Conservation (phyloP, 2,113 vertebrate genomes). For the Cnemophilus loriae region DNA sequence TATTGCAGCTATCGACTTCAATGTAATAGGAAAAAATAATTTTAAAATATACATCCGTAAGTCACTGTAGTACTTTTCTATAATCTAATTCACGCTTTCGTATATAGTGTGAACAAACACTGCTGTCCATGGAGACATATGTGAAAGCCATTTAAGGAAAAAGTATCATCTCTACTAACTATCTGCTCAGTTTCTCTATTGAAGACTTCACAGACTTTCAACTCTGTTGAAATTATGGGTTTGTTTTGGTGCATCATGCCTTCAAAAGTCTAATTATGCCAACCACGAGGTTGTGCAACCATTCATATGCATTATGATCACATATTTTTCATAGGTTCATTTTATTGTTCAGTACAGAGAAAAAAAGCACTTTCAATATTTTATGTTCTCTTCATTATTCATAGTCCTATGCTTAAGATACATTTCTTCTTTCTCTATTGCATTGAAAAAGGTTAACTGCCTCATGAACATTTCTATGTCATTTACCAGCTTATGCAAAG, state of each 20-base stretch:
- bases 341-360: not conserved
- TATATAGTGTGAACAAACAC: not conserved
- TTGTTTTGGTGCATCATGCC: not conserved
- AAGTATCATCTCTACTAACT: not conserved
- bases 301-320: not conserved
- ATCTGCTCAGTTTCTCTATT: not conserved
- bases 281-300: accelerated
- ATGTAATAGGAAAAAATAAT: not conserved
- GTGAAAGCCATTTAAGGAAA: not conserved
- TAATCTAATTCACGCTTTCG: not conserved
- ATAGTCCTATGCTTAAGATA: not conserved
- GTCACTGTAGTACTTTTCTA: not conserved
- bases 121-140: not conserved
- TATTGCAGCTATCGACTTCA: not conserved
- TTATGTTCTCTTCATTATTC: not conserved
- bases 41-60: not conserved
- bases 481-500: not conserved
- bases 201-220: not conserved
- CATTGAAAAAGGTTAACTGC: not conserved
- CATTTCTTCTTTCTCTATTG: not conserved
- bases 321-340: not conserved
- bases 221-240: not conserved
- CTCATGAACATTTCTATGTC: not conserved
- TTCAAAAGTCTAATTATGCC: not conserved
- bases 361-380: not conserved